phyloP scores from a whole-genome alignment of 2,888 invertebrate species.

The Drosophila lutescens region DNA sequence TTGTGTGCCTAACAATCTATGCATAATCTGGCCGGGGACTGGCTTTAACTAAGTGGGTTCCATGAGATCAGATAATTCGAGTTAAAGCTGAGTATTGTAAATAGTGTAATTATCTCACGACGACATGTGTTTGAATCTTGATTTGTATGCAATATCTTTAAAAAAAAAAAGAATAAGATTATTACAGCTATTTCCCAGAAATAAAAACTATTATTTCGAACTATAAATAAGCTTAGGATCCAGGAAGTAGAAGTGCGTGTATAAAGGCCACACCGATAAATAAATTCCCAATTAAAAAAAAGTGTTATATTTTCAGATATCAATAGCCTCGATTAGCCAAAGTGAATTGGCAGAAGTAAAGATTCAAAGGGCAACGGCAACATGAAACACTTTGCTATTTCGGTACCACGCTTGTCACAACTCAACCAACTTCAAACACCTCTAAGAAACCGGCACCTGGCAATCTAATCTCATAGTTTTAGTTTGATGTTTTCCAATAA shows the following conservation, averaged over 20 bases:
- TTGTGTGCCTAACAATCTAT: background rate
- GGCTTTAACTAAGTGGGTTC: background rate
- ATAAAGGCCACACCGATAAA: background rate
- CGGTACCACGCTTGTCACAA: conserved; percentile 20
- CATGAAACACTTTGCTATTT: conserved; percentile 60
- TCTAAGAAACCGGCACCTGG: conserved; percentile 15
- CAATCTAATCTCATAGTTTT: conserved; percentile 60
- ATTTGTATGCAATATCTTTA: too few species aligned
- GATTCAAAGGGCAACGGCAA: conserved; percentile 57
- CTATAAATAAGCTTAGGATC: too few species aligned
- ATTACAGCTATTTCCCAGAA: too few species aligned
- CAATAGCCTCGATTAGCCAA: too few species aligned
- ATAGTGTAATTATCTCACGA: background rate
- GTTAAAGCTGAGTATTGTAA: background rate
- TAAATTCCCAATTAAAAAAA: background rate
- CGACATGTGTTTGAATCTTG: background rate
- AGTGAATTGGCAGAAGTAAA: too few species aligned
- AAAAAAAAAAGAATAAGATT: too few species aligned
- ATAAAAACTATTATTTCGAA: too few species aligned
- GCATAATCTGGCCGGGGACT: background rate
- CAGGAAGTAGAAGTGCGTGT: too few species aligned
- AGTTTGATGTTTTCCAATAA: conserved; percentile 32
- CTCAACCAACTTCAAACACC: conserved; percentile 20
- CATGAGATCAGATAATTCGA: background rate
- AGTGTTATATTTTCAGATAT: too few species aligned